These are phyloP conservation scores for Heliconius hewitsoni DNA, from an alignment of 1,140 invertebrate genomes.

Conservation along the genomic window DNA sequence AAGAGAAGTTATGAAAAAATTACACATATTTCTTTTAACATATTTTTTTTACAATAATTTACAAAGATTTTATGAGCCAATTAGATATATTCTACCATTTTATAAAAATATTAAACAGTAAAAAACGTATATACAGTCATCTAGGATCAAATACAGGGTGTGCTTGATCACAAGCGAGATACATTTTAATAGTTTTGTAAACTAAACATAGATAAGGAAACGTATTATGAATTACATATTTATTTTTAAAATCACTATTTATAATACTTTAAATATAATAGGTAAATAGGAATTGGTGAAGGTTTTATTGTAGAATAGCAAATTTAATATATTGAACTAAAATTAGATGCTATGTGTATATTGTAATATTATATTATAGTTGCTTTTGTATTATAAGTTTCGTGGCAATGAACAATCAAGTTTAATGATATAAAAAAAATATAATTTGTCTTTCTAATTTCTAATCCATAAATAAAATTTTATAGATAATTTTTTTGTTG, in stretches of 20 bases:
- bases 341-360: not conserved
- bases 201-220: slow-evolving; percentile 12
- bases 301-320: slow-evolving; percentile 12
- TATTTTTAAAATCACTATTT: slow-evolving; percentile 20
- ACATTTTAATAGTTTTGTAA: slow-evolving; percentile 15
- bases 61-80: too few relatives aligned
- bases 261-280: not conserved
- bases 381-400: too few relatives aligned
- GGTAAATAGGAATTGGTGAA: not conserved
- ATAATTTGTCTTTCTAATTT: too few relatives aligned
- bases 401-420: too few relatives aligned
- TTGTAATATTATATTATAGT: too few relatives aligned
- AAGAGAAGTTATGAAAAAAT: too few relatives aligned
- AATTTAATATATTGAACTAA: slow-evolving; percentile 5
- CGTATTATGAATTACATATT: not conserved
- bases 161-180: slow-evolving; percentile 34
- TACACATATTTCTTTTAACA: too few relatives aligned
- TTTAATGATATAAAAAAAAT: too few relatives aligned
- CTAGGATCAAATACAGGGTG: slow-evolving; percentile 67
- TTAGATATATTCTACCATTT: too few relatives aligned
- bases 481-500: too few relatives aligned
- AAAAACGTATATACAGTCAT: not conserved
- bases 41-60: too few relatives aligned
- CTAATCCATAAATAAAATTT: not conserved
- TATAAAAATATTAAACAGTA: not conserved